Evolutionary conservation across 2,797 vertebrate species (phyloP), one percentile per base, ranked within the genome.

Genomic region (Bovichtus variegatus): DNA sequence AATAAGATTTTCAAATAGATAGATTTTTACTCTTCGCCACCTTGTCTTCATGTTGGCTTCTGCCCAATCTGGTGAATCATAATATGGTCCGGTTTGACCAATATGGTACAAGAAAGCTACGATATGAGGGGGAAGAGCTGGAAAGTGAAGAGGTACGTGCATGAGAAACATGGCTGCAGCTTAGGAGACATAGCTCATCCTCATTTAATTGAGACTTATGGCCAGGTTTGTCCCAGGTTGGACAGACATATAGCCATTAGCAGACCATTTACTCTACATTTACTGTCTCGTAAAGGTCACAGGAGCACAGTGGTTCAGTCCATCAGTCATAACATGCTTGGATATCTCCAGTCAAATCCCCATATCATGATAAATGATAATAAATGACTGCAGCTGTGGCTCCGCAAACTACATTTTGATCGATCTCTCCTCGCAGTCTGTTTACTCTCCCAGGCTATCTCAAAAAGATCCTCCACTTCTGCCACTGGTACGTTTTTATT

Each of bases 241-340:
- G 67, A 68, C 76, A 55, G 61, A 61, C 49, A 12, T 25, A 36
- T 29, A 58, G 49, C 66, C 65, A 51, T 76, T 57, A 65, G 19
- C 29, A 47, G 58, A 71, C 25, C 72, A 50, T 82, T 86, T 74
- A 57, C 68, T 81, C 67, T 55, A 29, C 83, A 61, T 71, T 78
- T 74, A 66, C 59, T 63, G 49, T 78, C 74, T 83, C 36, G 60
- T 75, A 81, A 90, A 90, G 88, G 91, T 88, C 82, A 75, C 31
- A 19, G 16, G 76, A 82, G 74, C 50, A 0, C 46, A 23, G 61
- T 2, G 8, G 65, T 47, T 41, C 18, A 46, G 63, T 70, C 67
- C 68, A 84, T 92, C 76, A 81, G 74, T 84, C 89, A 84, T 67
- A 81, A 72, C 67, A 59, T 71, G 76, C 55, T 64, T 38, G 40